Evolutionary conservation across 2,113 vertebrate species (phyloP), one percentile per base, ranked within the genome.

Genomic region (Ibidorhyncha struthersii): DNA sequence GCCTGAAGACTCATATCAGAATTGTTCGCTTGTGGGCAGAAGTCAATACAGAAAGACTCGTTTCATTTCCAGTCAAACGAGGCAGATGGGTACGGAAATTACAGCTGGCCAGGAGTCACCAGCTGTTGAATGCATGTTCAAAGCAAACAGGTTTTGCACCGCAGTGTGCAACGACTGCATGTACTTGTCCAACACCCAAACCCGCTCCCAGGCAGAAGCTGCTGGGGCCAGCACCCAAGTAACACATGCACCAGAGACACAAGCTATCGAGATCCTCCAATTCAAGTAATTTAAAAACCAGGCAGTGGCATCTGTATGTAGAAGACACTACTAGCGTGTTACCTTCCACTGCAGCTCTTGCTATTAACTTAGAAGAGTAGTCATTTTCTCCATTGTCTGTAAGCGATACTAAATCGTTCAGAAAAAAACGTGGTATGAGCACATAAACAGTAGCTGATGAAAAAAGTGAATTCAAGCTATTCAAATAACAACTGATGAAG

Each of bases 181-280:
- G 21, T 17, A 4, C 36, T 8, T 38, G 40, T 56, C 49, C 56
- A 62, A 29, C 43, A 43, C 25, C 29, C 23, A 82, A 83, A 56
- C 2, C 20, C 9, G 6, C 15, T 76, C 56, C 79, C 10, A 9
- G 56, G 74, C 78, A 87, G 65, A 30, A 72, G 81, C 36, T 40
- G 49, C 79, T 40, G 23, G 26, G 49, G 30, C 30, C 82, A 58
- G 71, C n/a, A 69, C 21, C 29, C 73, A n/a, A 61, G 30, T 21
- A 15, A 50, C 0, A 0, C 1, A 2, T 3, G n/a, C 43, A 82
- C 26, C 34, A 20, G 45, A 58, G 43, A 40, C 0, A 0, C 22
- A 43, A 43, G 58, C 14, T 34, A 67, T 30, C 9, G 2, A 61
- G 49, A 92, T 38, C 23, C 34, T 63, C 41, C 4, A 14, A 36